Evolutionary conservation across 1,140 invertebrate species (phyloP), one percentile per base, ranked within the genome.

Genomic region (Eulimnadia texana): DNA sequence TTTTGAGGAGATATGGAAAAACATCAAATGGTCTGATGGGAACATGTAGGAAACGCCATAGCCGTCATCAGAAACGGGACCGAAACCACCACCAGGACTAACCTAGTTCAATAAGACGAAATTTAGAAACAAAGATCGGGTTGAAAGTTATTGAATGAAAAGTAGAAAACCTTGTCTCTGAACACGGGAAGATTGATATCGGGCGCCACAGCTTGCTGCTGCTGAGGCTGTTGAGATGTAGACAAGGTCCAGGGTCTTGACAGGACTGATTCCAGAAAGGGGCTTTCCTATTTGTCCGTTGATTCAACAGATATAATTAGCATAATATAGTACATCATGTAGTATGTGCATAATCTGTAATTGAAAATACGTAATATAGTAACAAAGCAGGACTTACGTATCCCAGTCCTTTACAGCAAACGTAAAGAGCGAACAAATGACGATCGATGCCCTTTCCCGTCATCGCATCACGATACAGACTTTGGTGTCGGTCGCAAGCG

Each of bases 1-100:
- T 65, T 77, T 76, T 22, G 74, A 74, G 3, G 76, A 74, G 3
- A 79, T 70, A 65, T 79, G 77, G 67, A 79, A 79, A 63, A 78
- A 78, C 16, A 79, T 69, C 53, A 73, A 73, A 22, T 73, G 64
- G 42, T 78, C 76, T 16, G 74, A 75, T 1, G 76, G 73, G 50
- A 79, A 68, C 72, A 79, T 76, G 67, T 79, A 79, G 1, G 75
- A 76, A 1, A 78, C 75, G 6, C 77, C 77, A 63, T 78, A 79
- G 3, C 77, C 77, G 55, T 75, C 70, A 65, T 78, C 75, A 9
- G 76, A 75, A 11, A 78, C 77, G 1, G 77, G 77, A 11, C 77
- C 77, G 71, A 79, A 79, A 0, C 77, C 77, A 53, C 77, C 77
- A 11, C 77, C 77, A 42, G 76, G 68, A 29, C 69, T 71, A 29